A percentile compares a stretch with the other conserved stretches of the same genome.
Evolutionary conservation across 2,888 invertebrate species (phyloP).

Genomic region (Limenitis camilla): DNA sequence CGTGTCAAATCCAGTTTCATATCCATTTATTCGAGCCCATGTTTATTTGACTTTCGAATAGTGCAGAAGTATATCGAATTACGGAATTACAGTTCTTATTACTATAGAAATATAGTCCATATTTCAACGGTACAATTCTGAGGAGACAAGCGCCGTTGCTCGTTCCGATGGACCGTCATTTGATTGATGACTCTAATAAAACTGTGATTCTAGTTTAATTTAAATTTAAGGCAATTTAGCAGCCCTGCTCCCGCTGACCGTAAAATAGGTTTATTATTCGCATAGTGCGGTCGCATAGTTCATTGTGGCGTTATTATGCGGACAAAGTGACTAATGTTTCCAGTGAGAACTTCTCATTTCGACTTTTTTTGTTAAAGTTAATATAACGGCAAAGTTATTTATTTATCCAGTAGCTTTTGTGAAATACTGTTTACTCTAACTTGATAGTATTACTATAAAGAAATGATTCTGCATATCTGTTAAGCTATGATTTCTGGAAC

Average conservation of each 20-base stretch:
- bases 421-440: no score
- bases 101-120: slow-evolving; percentile 40
- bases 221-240: slow-evolving; percentile 72
- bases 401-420: no score
- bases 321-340: slow-evolving; percentile 26
- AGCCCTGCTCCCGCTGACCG: slow-evolving; percentile 60
- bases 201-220: slow-evolving; percentile 73
- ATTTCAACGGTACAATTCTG: slow-evolving; percentile 30
- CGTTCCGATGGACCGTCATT: slow-evolving; percentile 56
- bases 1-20: slow-evolving; percentile 65
- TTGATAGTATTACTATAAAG: no score
- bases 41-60: slow-evolving; percentile 68
- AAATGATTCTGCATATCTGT: no score
- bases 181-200: slow-evolving; percentile 74
- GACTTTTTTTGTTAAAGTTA: not conserved
- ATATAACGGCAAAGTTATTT: not conserved
- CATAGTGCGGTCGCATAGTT: slow-evolving; percentile 44
- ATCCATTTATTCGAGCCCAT: slow-evolving; percentile 66
- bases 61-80: slow-evolving; percentile 38
- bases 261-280: slow-evolving; percentile 62
- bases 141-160: slow-evolving; percentile 38
- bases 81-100: slow-evolving; percentile 37
- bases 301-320: slow-evolving; percentile 40
- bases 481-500: no score
- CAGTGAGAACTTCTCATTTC: slow-evolving; percentile 8